Evolutionary conservation across 1,140 invertebrate genomes (phyloP).

Genomic region (Drosophila willistoni): DNA sequence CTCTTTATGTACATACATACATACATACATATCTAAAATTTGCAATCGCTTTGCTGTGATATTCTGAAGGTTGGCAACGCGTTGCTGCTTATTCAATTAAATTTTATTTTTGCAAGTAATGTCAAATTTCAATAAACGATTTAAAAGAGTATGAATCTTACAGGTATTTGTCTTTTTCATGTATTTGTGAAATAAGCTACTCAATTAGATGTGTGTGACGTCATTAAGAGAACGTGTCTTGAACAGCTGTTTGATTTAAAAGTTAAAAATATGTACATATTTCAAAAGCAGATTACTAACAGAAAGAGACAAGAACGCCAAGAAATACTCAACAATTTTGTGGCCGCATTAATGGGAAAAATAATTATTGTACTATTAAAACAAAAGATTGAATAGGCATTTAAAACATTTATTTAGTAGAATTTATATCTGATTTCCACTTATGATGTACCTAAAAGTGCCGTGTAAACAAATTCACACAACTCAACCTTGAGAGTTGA

Average conservation of each 20-base stretch:
- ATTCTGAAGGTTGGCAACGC: conserved; percentile 50
- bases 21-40: not conserved
- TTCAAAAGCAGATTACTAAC: too few species aligned
- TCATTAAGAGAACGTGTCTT: conserved; percentile 25
- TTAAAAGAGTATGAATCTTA: not conserved
- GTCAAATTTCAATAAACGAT: conserved; percentile 8
- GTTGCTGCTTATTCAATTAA: conserved; percentile 27
- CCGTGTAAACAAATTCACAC: not conserved
- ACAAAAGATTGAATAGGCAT: not conserved
- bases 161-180: not conserved
- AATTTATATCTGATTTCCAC: not conserved
- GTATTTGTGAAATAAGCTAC: conserved; percentile 45
- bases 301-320: too few species aligned
- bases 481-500: conserved; percentile 75
- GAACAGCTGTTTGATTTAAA: not conserved
- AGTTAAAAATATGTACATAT: too few species aligned
- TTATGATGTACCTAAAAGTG: not conserved
- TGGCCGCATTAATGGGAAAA: too few species aligned
- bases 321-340: too few species aligned
- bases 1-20: conserved; percentile 9
- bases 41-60: conserved; percentile 42
- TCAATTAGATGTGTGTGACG: conserved; percentile 25
- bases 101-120: conserved; percentile 60
- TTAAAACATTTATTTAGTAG: not conserved
- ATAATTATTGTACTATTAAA: too few species aligned